Base-by-base conservation (phyloP, 2,797 vertebrate species). In the Discoglossus pictus region DNA sequence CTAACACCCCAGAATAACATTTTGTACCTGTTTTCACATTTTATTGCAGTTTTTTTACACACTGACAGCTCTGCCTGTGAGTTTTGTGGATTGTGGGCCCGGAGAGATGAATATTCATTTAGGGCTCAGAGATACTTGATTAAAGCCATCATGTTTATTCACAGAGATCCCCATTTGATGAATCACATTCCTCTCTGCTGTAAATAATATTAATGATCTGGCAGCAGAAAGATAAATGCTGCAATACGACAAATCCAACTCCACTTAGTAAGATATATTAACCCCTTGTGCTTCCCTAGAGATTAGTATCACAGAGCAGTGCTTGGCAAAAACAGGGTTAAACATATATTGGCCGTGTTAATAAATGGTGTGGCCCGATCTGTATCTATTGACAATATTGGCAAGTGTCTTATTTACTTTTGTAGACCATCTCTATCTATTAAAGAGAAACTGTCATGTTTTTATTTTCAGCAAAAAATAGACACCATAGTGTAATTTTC, bases 111-210 rank as follows among this genome's bases (percentile, higher is more conserved):
- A 56, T 70, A 70, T 70, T 70, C 68, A 70, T 70, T 1, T 5
- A n/a, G 40, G 42, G 50, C 35, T 42, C 6, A 25, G 35, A 35
- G 50, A 56, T 48, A 27, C 50, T 36, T 70, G 42, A 70, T 63
- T 63, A 63, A n/a, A 70, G 60, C 68, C 60, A 42, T 70, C 68
- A 70, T 70, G 60, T 70, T 70, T 63, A 63, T 70, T 62, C 59
- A 51, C 60, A 42, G 42, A 56, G 52, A 70, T 70, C 34, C 27
- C 35, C 23, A 38, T 44, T 38, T 63, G 68, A 70, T 70, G 52
- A 63, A 70, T 63, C 52, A 13, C 60, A n/a, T 40, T 34, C 23
- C 60, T 39, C 40, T 2, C 12, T 12, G 68, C 60, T 35, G 52
- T 70, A 70, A 70, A 70, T 70, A 70, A 70, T 70, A 70, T 70